These are phyloP conservation scores for Priocnemis perturbator DNA, from an alignment of 2,888 invertebrate genomes.

Conservation along the genomic window DNA sequence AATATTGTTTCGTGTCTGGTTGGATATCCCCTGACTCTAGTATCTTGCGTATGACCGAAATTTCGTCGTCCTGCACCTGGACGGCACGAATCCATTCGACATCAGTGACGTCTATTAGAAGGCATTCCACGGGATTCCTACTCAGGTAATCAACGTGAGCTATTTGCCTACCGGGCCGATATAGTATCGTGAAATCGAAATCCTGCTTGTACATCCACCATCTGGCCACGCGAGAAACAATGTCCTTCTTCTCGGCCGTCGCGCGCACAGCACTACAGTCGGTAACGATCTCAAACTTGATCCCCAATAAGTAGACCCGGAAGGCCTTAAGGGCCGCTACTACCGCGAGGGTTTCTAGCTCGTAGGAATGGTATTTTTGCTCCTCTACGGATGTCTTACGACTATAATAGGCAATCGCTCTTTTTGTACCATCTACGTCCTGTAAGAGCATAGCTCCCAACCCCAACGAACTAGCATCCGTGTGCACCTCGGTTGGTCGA, in stretches of 20 bases:
- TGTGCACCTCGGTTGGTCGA: slow-evolving; percentile 19
- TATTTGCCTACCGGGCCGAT: neutral
- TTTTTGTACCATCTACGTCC: neutral
- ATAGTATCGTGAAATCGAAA: slow-evolving; percentile 8
- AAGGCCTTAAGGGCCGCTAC: slow-evolving; percentile 33
- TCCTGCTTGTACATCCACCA: slow-evolving; percentile 11
- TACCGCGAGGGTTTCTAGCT: slow-evolving; percentile 7
- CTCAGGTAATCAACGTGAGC: slow-evolving; percentile 53
- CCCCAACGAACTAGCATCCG: slow-evolving; percentile 23
- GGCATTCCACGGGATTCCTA: slow-evolving; percentile 35
- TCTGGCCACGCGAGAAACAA: slow-evolving; percentile 11
- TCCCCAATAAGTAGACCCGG: slow-evolving; percentile 34
- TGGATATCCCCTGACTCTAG: slow-evolving; percentile 29
- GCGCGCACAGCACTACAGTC: slow-evolving; percentile 14
- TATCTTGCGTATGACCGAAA: slow-evolving; percentile 18
- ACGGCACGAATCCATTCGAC: slow-evolving; percentile 43
- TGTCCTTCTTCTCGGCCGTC: slow-evolving; percentile 1
- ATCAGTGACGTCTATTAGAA: slow-evolving; percentile 10
- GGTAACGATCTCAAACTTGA: too few relatives aligned
- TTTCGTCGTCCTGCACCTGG: slow-evolving; percentile 27
- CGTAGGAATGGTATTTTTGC: slow-evolving; percentile 20
- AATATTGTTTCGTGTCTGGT: too few relatives aligned
- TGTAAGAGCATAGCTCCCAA: slow-evolving; percentile 22
- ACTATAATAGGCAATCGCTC: neutral
- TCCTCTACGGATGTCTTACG: too few relatives aligned